These are phyloP conservation scores for Oxyruncus cristatus DNA, from an alignment of 2,113 vertebrate genomes.

Conservation along the genomic window DNA sequence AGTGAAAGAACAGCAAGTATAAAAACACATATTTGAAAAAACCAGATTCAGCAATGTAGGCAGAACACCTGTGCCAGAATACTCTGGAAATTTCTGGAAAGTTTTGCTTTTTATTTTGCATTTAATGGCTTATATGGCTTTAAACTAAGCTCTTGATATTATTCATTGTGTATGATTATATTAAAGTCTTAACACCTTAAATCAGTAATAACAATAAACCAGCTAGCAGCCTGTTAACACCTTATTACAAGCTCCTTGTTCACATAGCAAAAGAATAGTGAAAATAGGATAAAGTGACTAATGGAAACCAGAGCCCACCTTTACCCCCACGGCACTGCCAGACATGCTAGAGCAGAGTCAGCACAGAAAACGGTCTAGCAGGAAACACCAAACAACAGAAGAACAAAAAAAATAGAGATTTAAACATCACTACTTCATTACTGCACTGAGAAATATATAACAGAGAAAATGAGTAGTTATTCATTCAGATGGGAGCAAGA, in stretches of 20 bases:
- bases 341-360: neutral
- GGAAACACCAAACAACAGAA: neutral
- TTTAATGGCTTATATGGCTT: neutral
- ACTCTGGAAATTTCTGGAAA: neutral
- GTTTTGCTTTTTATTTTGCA: neutral
- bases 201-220: constrained; percentile 46
- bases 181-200: constrained; percentile 58
- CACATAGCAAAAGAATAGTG: neutral
- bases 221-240: constrained; percentile 63
- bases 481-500: neutral
- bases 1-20: neutral
- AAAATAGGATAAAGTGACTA: constrained; percentile 16
- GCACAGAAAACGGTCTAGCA: neutral
- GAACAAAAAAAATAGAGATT: neutral
- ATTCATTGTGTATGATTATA: constrained; percentile 14
- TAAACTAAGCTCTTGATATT: constrained; percentile 28
- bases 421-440: neutral
- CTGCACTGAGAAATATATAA: fast-evolving
- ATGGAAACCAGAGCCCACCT: constrained; percentile 56
- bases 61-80: neutral
- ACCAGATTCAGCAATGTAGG: neutral
- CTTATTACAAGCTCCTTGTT: constrained; percentile 54
- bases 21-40: neutral
- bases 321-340: neutral
- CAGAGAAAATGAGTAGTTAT: neutral